Percentiles rank a stretch among this genome's conserved stretches.
phyloP scores from a whole-genome alignment of 1,140 invertebrate genomes.

The Orchesella cincta region DNA sequence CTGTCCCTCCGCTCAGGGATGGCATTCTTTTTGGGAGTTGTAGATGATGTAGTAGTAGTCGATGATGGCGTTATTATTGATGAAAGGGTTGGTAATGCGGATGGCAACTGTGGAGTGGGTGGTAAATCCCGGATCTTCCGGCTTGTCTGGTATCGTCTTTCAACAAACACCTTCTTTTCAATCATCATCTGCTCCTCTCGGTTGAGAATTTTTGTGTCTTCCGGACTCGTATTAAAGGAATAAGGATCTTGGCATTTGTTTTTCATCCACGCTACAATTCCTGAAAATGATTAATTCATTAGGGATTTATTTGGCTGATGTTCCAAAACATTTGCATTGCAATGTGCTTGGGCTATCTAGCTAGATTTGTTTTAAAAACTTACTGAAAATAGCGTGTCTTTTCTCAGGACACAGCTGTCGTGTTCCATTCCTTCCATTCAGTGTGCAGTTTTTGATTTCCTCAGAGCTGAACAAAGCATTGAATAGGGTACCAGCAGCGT shows the following conservation, averaged over 20 bases:
- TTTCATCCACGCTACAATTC: constrained; percentile 23
- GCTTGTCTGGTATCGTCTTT: constrained; percentile 28
- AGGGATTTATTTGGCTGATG: no score
- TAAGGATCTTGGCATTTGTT: constrained; percentile 23
- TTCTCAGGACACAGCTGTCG: neutral
- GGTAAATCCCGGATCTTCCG: constrained; percentile 14
- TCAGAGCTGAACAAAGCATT: constrained; percentile 14
- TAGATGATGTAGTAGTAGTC: constrained; percentile 1
- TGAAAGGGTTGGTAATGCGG: neutral
- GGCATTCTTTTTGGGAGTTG: neutral
- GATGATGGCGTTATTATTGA: neutral
- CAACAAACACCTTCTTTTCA: constrained; percentile 27
- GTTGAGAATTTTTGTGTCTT: neutral
- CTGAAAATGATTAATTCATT: neutral
- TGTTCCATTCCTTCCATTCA: constrained; percentile 22
- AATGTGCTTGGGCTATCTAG: neutral
- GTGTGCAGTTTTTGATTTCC: constrained; percentile 27
- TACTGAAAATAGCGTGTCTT: constrained; percentile 24
- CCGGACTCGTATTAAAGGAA: constrained; percentile 1
- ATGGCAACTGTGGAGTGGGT: neutral
- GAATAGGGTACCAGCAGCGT: constrained; percentile 19
- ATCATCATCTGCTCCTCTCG: constrained; percentile 27
- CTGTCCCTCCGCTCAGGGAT: constrained; percentile 2
- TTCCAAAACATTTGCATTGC: neutral
- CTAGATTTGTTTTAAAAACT: neutral